Percentiles rank a stretch among this genome's conserved stretches.
These are phyloP conservation scores for Zaprionus gabonicus DNA, from an alignment of 1,140 invertebrate genomes.

Conservation along the genomic window DNA sequence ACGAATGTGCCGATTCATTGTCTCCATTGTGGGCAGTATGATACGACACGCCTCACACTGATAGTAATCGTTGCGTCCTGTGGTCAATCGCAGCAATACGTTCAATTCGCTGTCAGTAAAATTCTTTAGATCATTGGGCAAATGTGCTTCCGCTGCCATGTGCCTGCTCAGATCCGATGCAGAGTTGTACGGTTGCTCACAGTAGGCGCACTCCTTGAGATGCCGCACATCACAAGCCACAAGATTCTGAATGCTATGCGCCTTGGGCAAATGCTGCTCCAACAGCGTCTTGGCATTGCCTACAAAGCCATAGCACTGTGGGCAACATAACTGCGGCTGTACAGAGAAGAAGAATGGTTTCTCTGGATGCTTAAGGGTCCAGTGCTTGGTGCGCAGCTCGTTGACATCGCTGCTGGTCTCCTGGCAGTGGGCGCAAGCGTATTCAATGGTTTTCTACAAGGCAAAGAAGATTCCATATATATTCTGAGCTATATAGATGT, in stretches of 20 bases:
- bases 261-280: conserved; percentile 36
- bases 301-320: conserved; percentile 35
- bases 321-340: conserved; percentile 54
- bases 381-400: conserved; percentile 52
- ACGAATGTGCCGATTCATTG: conserved; percentile 48
- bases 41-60: conserved; percentile 56
- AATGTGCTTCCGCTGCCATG: conserved; percentile 23
- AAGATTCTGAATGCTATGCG: conserved; percentile 20
- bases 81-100: conserved; percentile 20
- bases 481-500: not conserved
- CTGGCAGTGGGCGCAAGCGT: conserved; percentile 51
- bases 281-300: conserved; percentile 49
- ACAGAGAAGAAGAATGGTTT: conserved; percentile 62
- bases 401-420: conserved; percentile 25
- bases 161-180: conserved; percentile 34
- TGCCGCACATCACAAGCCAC: conserved; percentile 49
- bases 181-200: conserved; percentile 34
- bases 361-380: conserved; percentile 38
- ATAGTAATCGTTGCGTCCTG: conserved; percentile 44
- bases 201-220: conserved; percentile 56
- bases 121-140: conserved; percentile 60
- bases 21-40: conserved; percentile 49
- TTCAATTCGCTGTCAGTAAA: conserved; percentile 37
- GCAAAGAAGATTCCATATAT: not conserved
- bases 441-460: conserved; percentile 41